Base-by-base conservation (phyloP, 2,113 vertebrate species). In the Riparia riparia region DNA sequence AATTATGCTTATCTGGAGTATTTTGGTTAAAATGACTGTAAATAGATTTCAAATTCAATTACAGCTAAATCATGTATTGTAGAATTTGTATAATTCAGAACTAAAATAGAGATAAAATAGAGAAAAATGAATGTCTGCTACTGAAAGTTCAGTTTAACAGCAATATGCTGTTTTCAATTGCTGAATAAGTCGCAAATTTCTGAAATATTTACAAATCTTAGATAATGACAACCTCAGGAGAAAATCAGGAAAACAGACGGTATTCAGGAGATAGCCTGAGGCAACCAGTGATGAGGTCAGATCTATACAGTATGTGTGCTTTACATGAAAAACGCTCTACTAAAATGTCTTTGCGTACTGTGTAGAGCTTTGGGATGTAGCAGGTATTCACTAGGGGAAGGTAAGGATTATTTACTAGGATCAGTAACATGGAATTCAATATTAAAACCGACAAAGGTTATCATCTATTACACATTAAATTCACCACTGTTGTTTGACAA, bases 191-290 rank as follows among this genome's bases (percentile, higher is more conserved):
- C 78, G 94, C 41, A 95, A 89, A 96, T 94, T 98, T 97, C 96
- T 99, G 97, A 98, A 99, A 99, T 99, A 99, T 99, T 99, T 98
- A 98, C 98, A 97, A 96, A 97, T 85, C 92, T 98, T 97, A 98
- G 98, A 98, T 98, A 98, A 98, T 97, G 97, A 95, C 91, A 98
- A 98, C 97, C 98, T 56, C 95, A 94, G 97, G 98, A 99, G 95
- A 93, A 96, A 98, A 92, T 95, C 96, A 93, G 96, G 98, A 98
- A 98, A 99, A 98, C 97, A 97, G 97, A 97, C 97, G 98, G 97
- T 97, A 90, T 98, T 95, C 93, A 93, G 97, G 89, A 97, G 97
- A 98, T 98, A 96, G 98, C 99, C 98, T 78, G 95, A 98, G 98
- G 98, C 98, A 98, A 98, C 94, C 93, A 88, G 95, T 71, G 97